Base-by-base conservation (phyloP, 1,140 invertebrate genomes). In the Holotrichia oblita region DNA sequence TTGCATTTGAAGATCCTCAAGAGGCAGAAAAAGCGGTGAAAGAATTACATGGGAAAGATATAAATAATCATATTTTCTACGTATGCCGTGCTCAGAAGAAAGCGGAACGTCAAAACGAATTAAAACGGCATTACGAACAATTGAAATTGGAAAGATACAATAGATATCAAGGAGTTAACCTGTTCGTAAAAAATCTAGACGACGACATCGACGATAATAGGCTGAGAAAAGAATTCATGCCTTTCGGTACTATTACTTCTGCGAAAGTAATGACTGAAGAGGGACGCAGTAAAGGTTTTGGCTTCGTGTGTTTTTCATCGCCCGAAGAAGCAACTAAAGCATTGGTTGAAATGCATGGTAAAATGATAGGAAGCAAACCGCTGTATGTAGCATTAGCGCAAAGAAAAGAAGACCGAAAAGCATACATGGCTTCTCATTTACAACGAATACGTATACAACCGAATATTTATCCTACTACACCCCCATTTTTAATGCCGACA, bases 41-140 rank as follows among this genome's bases (percentile, higher is more conserved):
- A 61, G 96, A 96, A 69, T 88, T 99, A 34, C 98, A 99, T 87
- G 95, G 94, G 20, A 95, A 94, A 84, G 96, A 98, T 83, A 87
- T 96, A 74, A 89, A 92, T 61, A 94, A 95, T 91, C 73, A 95
- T 93, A 84, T 90, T 90, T 42, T 98, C 75, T 98, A 97, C 88
- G 96, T 99, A 41, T 98, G 98, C 2, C 93, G 98, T 81, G 98
- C 99, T 61, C 98, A 99, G 87, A 99, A 99, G 90, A 99, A 99
- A 88, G 94, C 94, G n/a, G 98, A 99, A 86, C 93, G 98, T 77
- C 96, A 98, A 85, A 94, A 96, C 83, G 98, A 99, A 86, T 88
- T 99, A 8, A 98, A 98, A 83, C 93, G 97, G 44, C 97, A 96
- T 85, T 99, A 98, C 87, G 98, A 99, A 84, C 93, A 96, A 85